Evolutionary conservation across 2,797 vertebrate species (phyloP).

Genomic region (Peromyscus aztecus): DNA sequence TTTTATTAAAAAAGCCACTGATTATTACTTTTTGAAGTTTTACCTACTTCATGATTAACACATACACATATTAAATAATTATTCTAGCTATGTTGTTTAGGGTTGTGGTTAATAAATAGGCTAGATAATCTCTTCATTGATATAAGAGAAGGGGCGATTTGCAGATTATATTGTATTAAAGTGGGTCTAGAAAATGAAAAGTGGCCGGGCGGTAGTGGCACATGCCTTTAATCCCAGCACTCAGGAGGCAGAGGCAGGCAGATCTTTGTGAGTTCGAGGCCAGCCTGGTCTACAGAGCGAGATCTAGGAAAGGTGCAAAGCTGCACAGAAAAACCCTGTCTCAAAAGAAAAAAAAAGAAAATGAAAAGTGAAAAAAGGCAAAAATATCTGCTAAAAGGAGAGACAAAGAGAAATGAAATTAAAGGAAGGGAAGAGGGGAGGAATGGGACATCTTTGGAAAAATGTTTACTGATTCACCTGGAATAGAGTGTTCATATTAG

Average conservation of each 20-base stretch:
- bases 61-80: neutral
- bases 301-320: no score
- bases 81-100: neutral
- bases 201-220: no score
- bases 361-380: neutral
- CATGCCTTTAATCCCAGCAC: no score
- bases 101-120: neutral
- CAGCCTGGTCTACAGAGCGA: no score
- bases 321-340: no score
- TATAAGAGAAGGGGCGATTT: neutral
- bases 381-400: neutral
- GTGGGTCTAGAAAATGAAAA: neutral
- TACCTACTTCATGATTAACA: neutral
- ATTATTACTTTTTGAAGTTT: neutral
- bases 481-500: neutral
- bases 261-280: no score
- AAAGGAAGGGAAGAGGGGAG: neutral
- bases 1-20: neutral
- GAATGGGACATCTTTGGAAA: no score
- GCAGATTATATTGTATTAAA: neutral
- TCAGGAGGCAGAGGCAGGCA: no score
- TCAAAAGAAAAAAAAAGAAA: no score
- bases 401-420: neutral
- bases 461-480: neutral
- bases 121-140: neutral